These are phyloP conservation scores for Melipona beecheii DNA, from an alignment of 2,888 invertebrate genomes.

Conservation along the genomic window DNA sequence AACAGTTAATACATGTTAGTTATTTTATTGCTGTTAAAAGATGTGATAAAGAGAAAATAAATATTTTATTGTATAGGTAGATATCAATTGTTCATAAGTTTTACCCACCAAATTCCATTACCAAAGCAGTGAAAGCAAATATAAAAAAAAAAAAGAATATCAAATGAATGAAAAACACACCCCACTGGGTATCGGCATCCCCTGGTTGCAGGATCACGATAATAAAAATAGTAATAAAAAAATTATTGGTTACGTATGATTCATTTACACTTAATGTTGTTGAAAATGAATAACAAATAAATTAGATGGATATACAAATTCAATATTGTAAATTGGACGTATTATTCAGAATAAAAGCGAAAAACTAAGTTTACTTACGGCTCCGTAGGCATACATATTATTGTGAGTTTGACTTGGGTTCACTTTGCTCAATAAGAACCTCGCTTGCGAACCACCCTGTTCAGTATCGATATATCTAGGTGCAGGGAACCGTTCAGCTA, in stretches of 20 bases:
- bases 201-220: conserved; percentile 85
- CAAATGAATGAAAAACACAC: conserved; percentile 86
- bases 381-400: conserved; percentile 98
- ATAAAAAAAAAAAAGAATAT: conserved; percentile 48
- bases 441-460: conserved; percentile 99
- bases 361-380: conserved; percentile 87
- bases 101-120: conserved; percentile 28
- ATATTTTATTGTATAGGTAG: conserved; percentile 9
- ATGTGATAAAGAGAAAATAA: conserved; percentile 19
- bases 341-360: neutral
- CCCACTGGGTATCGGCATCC: conserved; percentile 89
- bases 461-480: conserved; percentile 99
- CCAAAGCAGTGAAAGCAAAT: conserved; percentile 58
- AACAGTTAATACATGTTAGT: conserved; percentile 20
- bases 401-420: conserved; percentile 99
- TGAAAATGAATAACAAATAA: conserved; percentile 11
- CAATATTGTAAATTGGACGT: neutral
- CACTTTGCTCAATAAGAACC: conserved; percentile 99
- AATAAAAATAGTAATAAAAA: conserved; percentile 76
- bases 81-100: neutral
- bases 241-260: conserved; percentile 77
- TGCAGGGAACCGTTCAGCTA: conserved; percentile 98
- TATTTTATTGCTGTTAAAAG: conserved; percentile 8
- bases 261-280: conserved; percentile 21
- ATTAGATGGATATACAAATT: conserved; percentile 11